Evolutionary conservation across 2,888 invertebrate species (phyloP).

Genomic region (Malthinus flaveolus): DNA sequence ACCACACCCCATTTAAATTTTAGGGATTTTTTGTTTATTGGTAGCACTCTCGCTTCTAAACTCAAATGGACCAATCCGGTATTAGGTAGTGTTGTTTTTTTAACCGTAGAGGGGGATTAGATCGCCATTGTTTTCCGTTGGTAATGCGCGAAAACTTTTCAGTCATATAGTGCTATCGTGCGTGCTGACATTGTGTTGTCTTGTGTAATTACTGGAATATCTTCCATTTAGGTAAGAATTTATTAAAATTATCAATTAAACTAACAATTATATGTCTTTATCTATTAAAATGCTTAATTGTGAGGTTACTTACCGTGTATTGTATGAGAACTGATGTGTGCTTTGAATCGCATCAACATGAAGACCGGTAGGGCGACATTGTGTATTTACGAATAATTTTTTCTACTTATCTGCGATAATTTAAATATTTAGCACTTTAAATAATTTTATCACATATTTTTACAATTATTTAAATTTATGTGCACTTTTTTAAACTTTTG

Average conservation of each 20-base stretch:
- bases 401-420: not conserved
- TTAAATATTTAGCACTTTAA: too few species aligned
- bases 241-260: slow-evolving; percentile 34
- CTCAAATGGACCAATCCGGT: slow-evolving; percentile 45
- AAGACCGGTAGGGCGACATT: slow-evolving; percentile 17
- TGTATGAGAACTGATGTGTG: slow-evolving; percentile 6
- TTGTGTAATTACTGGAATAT: slow-evolving; percentile 43
- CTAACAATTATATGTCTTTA: slow-evolving; percentile 15
- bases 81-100: slow-evolving; percentile 28
- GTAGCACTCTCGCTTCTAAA: slow-evolving; percentile 43
- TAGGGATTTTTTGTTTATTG: slow-evolving; percentile 35
- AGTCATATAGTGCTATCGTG: slow-evolving; percentile 43
- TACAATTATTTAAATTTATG: too few species aligned
- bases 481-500: not conserved
- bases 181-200: slow-evolving; percentile 39
- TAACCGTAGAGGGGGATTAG: slow-evolving; percentile 37
- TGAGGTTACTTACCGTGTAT: not conserved
- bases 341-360: not conserved
- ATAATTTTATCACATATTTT: not conserved
- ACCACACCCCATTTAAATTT: slow-evolving; percentile 40
- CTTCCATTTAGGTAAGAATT: slow-evolving; percentile 37
- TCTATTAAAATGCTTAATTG: not conserved
- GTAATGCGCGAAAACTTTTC: slow-evolving; percentile 48
- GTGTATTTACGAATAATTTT: slow-evolving; percentile 6
- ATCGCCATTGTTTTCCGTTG: slow-evolving; percentile 50